Base-by-base conservation (phyloP, 1,140 invertebrate genomes). In the Drosophila virilis region DNA sequence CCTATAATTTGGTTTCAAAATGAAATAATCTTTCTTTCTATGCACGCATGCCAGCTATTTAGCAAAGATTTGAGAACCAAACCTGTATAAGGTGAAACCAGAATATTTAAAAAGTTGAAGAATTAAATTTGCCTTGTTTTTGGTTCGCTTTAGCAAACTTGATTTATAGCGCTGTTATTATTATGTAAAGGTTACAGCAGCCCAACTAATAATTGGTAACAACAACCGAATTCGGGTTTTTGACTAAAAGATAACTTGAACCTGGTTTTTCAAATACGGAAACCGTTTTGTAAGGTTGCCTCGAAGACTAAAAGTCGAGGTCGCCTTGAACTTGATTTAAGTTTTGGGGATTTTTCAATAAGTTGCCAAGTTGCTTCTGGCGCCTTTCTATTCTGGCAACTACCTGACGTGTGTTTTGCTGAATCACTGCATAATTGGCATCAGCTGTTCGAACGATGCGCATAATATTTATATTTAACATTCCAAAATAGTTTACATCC, bases 81-180 rank as follows among this genome's bases (percentile, higher is more conserved):
- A 59, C 57, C 57, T 8, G 57, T 46, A 17, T 59, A 46, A 17
- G 42, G 6, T 35, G 17, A 59, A 46, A 37, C 42, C 57, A 59
- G 57, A 59, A 59, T 46, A 17, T 3, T 22, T 59, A 12, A 59
- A 17, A 28, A 15, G 28, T 2, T 46, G 9, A 35, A 32, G 13
- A 35, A 35, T 45, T 46, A 5, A 42, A 32, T 12, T 32, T 7
- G 12, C n/a, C 17, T 43, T 13, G 15, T 55, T 38, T 22, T 22
- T 7, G 9, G 15, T 55, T 43, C 42, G 32, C 6, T 45, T 35
- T n/a, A 4, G 6, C 13, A 59, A 46, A 46, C 8, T 17, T 59
- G 28, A 45, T 46, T 35, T 59, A 59, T 59, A 10, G 28, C n/a
- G 2, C 10, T 22, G 6, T 37, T 17, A 9, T 6, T 9, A 46